Evolutionary conservation across 2,797 vertebrate species (phyloP).

Genomic region (Threskiornis aethiopicus): DNA sequence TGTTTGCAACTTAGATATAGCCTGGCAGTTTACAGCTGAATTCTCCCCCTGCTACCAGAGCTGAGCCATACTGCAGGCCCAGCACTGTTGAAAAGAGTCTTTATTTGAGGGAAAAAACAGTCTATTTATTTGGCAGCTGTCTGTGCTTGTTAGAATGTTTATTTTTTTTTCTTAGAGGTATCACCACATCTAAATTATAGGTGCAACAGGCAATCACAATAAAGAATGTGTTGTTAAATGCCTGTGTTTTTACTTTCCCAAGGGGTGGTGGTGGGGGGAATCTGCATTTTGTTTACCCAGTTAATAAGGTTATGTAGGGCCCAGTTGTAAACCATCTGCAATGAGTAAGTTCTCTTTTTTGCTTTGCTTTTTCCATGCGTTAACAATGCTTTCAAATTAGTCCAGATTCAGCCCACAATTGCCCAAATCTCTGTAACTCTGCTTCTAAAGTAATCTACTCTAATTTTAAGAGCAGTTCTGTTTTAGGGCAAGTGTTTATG

Average conservation of each 20-base stretch:
- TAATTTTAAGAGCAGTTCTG: not conserved
- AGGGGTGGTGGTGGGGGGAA: not conserved
- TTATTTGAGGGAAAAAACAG: not conserved
- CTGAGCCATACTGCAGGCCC: not conserved
- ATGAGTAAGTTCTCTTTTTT: not conserved
- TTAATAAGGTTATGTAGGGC: not conserved
- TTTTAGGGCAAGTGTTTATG: not conserved
- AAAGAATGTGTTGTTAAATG: not conserved
- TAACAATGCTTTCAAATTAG: not conserved
- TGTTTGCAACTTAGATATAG: accelerated
- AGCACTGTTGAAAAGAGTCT: not conserved
- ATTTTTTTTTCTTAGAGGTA: not conserved
- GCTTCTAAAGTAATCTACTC: not conserved
- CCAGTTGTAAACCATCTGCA: not conserved
- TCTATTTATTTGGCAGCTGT: not conserved
- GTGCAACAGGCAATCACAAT: not conserved
- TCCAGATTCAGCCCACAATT: not conserved
- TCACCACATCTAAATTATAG: not conserved
- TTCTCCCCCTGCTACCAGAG: not conserved
- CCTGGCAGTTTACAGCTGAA: not conserved
- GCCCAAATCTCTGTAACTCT: not conserved
- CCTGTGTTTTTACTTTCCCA: not conserved
- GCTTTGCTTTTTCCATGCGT: not conserved
- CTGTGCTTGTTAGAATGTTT: not conserved
- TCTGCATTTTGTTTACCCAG: not conserved